Evolutionary conservation across 2,113 vertebrate genomes (phyloP), one percentile per base, ranked within the genome.

Genomic region (Ranitomeya imitator): DNA sequence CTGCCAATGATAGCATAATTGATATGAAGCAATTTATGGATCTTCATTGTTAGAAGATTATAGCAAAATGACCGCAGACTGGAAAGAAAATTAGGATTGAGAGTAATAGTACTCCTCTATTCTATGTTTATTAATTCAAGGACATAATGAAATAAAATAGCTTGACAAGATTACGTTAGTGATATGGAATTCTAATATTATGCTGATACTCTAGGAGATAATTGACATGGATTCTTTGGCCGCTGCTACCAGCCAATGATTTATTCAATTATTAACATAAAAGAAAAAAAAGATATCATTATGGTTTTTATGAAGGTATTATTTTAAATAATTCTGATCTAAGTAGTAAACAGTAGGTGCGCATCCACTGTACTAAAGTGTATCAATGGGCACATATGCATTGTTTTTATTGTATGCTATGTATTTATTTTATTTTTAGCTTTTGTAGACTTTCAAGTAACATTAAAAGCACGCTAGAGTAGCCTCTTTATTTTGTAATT

Each of bases 1-100:
- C 85, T 91, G 90, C 90, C 91, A 89, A 89, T 78, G 57, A 51
- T 86, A 92, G 83, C 8, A 81, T 83, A 90, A 88, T 87, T 90
- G 69, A 76, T 92, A 91, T 0, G 74, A 91, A 90, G 82, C 61
- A 90, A 80, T 90, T 90, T 91, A 87, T 78, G 83, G 19, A 60
- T 55, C 67, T 59, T 89, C 81, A 91, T 52, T 85, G 88, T 85
- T 60, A 92, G 90, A 85, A 88, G 51, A 86, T 71, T 76, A 89
- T 18, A 21, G 63, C 65, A 31, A 57, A 90, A 90, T 89, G 79
- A 71, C 79, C 90, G 89, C 74, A 85, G 14, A 79, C 26, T 88
- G 79, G 9, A 91, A 91, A 65, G 65, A 18, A 91, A 87, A 88
- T 31, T 8, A 90, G 67, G 1, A 23, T 63, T 3, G 6, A 81